Percentiles rank a stretch among this genome's conserved stretches.
Conservation (phyloP, 2,797 vertebrate species). For the Chloroceryle inda region DNA sequence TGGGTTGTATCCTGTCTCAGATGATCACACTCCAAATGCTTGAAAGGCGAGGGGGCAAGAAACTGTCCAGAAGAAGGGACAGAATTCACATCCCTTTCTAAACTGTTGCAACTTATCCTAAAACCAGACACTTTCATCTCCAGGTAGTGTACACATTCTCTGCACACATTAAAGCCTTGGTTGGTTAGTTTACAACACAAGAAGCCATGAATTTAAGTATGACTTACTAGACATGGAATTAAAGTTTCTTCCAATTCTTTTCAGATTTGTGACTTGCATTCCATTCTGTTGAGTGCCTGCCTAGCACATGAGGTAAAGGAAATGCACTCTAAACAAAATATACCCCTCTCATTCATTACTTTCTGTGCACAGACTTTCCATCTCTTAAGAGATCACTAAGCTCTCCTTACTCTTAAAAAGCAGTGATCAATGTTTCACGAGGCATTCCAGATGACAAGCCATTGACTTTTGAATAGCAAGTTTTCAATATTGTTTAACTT, state of each 20-base stretch:
- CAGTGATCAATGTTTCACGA: accelerated
- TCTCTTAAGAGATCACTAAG: neutral
- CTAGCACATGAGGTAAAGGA: neutral
- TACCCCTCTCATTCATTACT: neutral
- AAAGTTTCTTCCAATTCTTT: neutral
- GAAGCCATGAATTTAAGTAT: neutral
- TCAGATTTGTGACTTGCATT: neutral
- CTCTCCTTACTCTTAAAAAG: neutral
- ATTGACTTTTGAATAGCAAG: neutral
- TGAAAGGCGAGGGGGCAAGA: neutral
- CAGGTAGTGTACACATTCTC: neutral
- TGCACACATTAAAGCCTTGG: neutral
- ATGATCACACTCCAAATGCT: neutral
- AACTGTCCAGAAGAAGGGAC: neutral
- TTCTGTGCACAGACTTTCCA: neutral
- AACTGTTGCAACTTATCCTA: neutral
- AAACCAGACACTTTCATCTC: neutral
- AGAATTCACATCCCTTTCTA: neutral
- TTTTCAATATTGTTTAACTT: neutral
- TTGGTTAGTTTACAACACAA: neutral
- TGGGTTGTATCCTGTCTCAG: neutral
- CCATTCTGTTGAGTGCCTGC: neutral
- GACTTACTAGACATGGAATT: neutral
- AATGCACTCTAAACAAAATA: neutral
- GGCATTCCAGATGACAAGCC: neutral